Conservation (phyloP, 35 echinoderm and acorn worm genomes). For the Nesometra sesokonis region DNA sequence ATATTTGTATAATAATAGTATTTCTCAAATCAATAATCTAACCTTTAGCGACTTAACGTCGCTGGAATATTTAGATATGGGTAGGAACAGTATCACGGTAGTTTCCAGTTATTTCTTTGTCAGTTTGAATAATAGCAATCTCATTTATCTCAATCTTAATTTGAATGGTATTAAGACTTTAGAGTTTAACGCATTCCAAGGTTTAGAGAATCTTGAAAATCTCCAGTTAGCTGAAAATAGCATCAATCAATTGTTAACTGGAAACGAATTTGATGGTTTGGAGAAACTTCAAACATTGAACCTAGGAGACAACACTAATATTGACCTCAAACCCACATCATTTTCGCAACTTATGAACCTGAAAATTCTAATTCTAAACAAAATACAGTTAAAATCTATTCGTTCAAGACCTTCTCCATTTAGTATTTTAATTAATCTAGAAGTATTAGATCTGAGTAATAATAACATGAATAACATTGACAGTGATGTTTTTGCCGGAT, state of each 20-base stretch:
- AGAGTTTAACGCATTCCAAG: background rate
- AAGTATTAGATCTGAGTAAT: background rate
- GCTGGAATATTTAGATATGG: background rate
- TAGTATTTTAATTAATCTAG: background rate
- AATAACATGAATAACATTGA: background rate
- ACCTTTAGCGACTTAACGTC: background rate
- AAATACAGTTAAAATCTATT: background rate
- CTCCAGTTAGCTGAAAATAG: background rate
- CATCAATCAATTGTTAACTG: too few relatives aligned
- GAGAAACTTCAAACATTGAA: too few relatives aligned
- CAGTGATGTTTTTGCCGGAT: background rate
- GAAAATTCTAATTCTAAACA: background rate
- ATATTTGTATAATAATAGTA: background rate
- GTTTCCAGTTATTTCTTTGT: background rate
- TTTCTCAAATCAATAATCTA: background rate
- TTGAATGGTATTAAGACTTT: background rate
- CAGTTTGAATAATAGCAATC: background rate
- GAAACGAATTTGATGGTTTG: too few relatives aligned
- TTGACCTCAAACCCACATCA: background rate
- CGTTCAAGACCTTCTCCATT: background rate
- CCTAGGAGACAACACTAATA: background rate
- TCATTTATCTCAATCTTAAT: background rate
- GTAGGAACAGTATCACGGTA: background rate
- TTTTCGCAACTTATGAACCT: background rate
- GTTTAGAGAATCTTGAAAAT: background rate